A percentile compares a stretch with the other conserved stretches of the same genome.
Conservation (phyloP, 2,888 invertebrate genomes). For the Clanis bilineata region DNA sequence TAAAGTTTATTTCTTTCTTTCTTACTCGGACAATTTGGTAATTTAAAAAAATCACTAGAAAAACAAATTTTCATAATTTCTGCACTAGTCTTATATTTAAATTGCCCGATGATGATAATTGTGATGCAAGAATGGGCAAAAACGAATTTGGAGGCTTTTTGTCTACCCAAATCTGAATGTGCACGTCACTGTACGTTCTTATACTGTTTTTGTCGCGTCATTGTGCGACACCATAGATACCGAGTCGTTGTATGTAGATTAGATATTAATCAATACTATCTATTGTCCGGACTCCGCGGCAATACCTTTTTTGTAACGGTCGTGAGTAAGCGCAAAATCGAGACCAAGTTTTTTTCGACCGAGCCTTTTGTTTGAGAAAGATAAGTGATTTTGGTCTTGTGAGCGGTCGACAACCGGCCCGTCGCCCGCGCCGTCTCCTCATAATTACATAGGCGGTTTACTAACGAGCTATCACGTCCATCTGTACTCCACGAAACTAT, state of each 20-base stretch:
- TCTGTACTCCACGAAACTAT: not conserved
- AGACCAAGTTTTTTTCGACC: constrained; percentile 49
- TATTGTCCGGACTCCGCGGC: constrained; percentile 54
- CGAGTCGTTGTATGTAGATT: constrained; percentile 46
- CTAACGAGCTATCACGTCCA: constrained; percentile 57
- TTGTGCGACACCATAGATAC: constrained; percentile 12
- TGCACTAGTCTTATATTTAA: no score
- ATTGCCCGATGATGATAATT: no score
- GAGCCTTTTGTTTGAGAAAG: constrained; percentile 70
- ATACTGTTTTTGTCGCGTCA: not conserved
- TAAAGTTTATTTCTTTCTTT: no score
- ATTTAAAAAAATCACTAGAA: no score
- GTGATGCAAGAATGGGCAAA: no score
- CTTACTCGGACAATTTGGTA: no score
- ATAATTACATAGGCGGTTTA: constrained; percentile 66
- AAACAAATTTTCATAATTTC: no score
- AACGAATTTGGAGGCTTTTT: no score
- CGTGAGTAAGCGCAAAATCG: constrained; percentile 71
- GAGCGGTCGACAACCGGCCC: constrained; percentile 72
- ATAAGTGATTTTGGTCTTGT: constrained; percentile 66
- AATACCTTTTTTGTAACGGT: constrained; percentile 46
- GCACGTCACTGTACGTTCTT: no score
- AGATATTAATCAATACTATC: constrained; percentile 70
- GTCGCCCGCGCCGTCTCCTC: constrained; percentile 37
- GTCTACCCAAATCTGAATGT: no score